phyloP scores from a whole-genome alignment of 2,113 vertebrate species.

The Calonectris borealis region DNA sequence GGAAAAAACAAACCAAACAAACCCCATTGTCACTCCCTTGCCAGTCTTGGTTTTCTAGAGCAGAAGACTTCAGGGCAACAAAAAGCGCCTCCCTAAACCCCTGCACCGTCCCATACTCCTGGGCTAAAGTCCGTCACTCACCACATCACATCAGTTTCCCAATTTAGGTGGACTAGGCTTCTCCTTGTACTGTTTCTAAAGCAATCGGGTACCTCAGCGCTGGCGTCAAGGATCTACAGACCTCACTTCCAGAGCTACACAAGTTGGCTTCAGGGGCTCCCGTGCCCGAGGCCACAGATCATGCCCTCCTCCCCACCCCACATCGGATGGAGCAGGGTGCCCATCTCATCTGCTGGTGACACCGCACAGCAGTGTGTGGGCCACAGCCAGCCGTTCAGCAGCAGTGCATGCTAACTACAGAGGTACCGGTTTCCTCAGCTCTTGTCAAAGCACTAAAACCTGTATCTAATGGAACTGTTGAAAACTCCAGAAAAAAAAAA shows the following conservation, averaged over 20 bases:
- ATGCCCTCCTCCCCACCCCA: no score
- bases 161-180: fast-evolving
- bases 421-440: neutral
- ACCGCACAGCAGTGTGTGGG: fast-evolving
- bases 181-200: fast-evolving
- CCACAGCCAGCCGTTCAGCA: neutral
- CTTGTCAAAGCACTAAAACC: neutral
- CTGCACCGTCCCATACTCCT: fast-evolving
- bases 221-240: no score
- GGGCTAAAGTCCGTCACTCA: no score
- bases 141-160: fast-evolving
- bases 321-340: no score
- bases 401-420: neutral
- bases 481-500: neutral
- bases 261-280: no score
- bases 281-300: fast-evolving
- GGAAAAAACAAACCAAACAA: no score
- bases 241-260: neutral
- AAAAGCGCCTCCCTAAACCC: fast-evolving
- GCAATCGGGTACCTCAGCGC: fast-evolving
- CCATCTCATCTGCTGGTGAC: neutral
- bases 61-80: fast-evolving
- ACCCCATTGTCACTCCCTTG: no score
- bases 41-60: fast-evolving
- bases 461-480: neutral